Percentiles rank a stretch among this genome's conserved stretches.
These are phyloP conservation scores for Rallus limicola DNA, from an alignment of 2,113 vertebrate species.

Conservation along the genomic window DNA sequence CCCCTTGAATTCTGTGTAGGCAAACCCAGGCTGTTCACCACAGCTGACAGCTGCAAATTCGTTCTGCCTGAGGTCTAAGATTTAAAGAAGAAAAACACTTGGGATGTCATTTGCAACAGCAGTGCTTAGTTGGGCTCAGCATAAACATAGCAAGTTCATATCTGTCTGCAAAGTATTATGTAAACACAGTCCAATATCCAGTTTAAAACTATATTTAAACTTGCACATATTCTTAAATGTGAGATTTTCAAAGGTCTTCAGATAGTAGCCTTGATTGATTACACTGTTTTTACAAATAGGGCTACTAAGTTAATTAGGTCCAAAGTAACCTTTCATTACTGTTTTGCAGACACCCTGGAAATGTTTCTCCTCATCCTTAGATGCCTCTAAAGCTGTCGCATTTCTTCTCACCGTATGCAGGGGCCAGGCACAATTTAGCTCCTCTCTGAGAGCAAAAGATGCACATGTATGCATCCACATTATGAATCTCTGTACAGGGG, in stretches of 20 bases:
- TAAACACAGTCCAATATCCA: not conserved
- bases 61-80: not conserved
- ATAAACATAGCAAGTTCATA: not conserved
- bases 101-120: not conserved
- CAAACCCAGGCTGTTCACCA: not conserved
- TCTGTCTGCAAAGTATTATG: not conserved
- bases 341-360: not conserved
- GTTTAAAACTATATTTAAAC: not conserved
- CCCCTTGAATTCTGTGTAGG: not conserved
- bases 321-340: not conserved
- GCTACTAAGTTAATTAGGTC: not conserved
- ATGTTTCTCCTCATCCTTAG: not conserved
- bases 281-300: not conserved
- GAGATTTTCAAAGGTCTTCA: not conserved
- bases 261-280: not conserved
- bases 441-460: not conserved
- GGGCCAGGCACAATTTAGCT: not conserved
- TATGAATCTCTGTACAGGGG: not conserved
- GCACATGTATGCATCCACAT: not conserved
- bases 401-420: not conserved
- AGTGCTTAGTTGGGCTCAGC: not conserved
- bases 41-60: not conserved
- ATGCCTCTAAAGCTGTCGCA: not conserved
- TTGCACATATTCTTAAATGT: not conserved
- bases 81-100: not conserved